Base-by-base conservation (phyloP, 2,113 vertebrate species). In the Pithys albifrons region DNA sequence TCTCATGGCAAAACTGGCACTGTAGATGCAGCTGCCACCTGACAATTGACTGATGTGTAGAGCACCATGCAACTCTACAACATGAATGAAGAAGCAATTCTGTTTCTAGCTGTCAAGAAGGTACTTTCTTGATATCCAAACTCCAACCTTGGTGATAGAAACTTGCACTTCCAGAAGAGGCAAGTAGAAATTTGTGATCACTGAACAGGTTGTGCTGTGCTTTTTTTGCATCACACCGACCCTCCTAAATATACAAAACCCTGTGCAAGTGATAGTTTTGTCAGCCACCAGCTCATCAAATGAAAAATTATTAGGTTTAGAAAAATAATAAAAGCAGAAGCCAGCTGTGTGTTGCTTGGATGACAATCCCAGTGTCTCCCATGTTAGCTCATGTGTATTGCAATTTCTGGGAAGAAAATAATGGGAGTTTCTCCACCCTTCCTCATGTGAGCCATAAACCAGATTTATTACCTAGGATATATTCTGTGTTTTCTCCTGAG, bases 321-420 rank as follows among this genome's bases (percentile, higher is more conserved):
- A 89, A 95, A 97, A 96, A 96, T 83, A 97, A 93, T 95, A 92
- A 96, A 96, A 89, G 92, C 88, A 95, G 95, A 96, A 96, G 94
- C 82, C 95, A 96, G 86, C 96, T 96, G 95, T 94, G 96, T 72
- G 52, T 96, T 95, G 91, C 91, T 91, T 95, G 95, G 94, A 97
- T 91, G 85, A 95, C 93, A 96, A 96, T 92, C 95, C 75, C 78
- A 95, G 70, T 77, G 88, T 96, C 97, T 95, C 95, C 95, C 85
- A 88, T 85, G 92, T 91, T 97, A 96, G 89, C 75, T 97, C 93
- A 96, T 89, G 89, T 91, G 89, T 78, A 89, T 93, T 96, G 95
- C 95, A 88, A 73, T 96, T 97, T 96, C 97, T 97, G 97, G 96
- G 88, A 97, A 96, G 96, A 96, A 97, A 97, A 97, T 97, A 97